Conservation (phyloP, 2,888 invertebrate species). For the Meta bourneti region DNA sequence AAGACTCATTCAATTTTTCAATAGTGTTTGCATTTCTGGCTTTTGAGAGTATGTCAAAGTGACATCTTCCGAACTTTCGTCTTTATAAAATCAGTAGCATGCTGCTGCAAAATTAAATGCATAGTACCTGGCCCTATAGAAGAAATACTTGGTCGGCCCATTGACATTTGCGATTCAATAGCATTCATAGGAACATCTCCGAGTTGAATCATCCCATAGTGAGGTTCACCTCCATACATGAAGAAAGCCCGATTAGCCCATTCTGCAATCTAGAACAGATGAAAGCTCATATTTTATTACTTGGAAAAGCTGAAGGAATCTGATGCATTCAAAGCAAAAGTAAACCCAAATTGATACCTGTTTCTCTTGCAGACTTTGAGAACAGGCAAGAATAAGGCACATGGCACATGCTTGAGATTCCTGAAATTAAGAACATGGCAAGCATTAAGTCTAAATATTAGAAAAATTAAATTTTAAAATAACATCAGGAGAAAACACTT, state of each 20-base stretch:
- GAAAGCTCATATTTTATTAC: background rate
- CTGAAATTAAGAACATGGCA: constrained; percentile 80
- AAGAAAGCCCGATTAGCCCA: constrained; percentile 86
- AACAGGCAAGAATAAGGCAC: constrained; percentile 87
- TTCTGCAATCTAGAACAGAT: constrained; percentile 54
- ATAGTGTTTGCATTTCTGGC: too few relatives aligned
- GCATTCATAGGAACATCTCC: constrained; percentile 36
- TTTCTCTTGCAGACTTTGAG: constrained; percentile 77
- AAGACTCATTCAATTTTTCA: too few relatives aligned
- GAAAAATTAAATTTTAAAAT: background rate
- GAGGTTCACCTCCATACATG: constrained; percentile 90
- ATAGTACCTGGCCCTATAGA: constrained; percentile 48
- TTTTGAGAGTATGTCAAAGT: too few relatives aligned
- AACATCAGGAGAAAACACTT: background rate
- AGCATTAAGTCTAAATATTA: background rate
- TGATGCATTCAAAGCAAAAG: background rate
- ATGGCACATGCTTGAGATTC: constrained; percentile 93
- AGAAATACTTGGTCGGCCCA: constrained; percentile 45
- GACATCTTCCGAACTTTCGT: too few relatives aligned
- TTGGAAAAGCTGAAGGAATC: background rate
- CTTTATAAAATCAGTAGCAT: too few relatives aligned
- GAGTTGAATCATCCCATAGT: constrained; percentile 49
- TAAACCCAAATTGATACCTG: constrained; percentile 81
- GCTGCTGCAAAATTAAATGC: too few relatives aligned
- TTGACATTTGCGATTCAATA: constrained; percentile 53